Base-by-base conservation (phyloP, 1,140 invertebrate genomes). In the Lepeophtheirus salmonis region DNA sequence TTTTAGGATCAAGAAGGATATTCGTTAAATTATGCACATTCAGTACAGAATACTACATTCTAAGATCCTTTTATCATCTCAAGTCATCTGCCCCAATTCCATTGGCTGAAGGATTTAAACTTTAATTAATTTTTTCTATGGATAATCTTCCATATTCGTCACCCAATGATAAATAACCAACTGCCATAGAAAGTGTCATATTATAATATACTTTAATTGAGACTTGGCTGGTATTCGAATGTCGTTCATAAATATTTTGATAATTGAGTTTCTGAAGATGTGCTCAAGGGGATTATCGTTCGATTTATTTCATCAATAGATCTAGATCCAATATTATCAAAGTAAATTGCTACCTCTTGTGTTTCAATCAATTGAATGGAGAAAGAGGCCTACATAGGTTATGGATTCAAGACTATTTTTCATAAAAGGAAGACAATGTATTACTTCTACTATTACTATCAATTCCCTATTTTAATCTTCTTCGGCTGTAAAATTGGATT, bases 1-100 rank as follows among this genome's bases (percentile, higher is more conserved):
- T 81, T 69, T 89, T 89, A 48, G 75, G 80, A 22, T 78, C 74
- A 0, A 86, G 80, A 68, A 92, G 92, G 56, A 94, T 76, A 67
- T 89, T 76, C 13, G 88, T 89, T 65, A 86, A 75, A 72, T 94
- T 94, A 2, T 81, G 79, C 30, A 91, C 78, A 70, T 94, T 88
- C 59, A 94, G 70, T 0, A 94, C 88, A 24, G 92, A 74, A 73
- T 91, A 92, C 68, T 90, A 86, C 68, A 90, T 84, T 0, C 79
- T 79, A 18, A 62, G 63, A 56, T 26, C 26, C 30, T 41, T n/a
- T 24, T 57, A 17, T 14, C 22, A 14, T 3, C 20, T 17, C 16
- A 57, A 48, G 17, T 24, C 26, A 41, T 41, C 55, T 25, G 20
- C 21, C 21, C 26, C n/a, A 21, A 17, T 17, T 16, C n/a, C 55